These are phyloP conservation scores for Micrasema minimum DNA, from an alignment of 1,140 invertebrate species.

Conservation along the genomic window DNA sequence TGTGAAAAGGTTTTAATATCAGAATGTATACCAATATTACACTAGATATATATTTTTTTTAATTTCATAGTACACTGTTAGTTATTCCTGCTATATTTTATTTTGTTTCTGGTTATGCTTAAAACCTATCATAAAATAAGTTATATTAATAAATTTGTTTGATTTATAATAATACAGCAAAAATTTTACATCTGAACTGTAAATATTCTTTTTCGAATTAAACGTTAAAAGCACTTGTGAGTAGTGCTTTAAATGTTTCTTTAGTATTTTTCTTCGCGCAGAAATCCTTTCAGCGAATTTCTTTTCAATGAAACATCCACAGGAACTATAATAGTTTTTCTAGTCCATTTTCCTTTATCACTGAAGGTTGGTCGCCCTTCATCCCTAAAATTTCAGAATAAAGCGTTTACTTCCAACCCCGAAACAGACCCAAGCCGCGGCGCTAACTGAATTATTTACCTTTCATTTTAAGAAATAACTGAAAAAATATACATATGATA, in stretches of 20 bases:
- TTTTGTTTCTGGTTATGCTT: too few relatives aligned
- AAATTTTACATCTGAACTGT: background rate
- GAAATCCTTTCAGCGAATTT: background rate
- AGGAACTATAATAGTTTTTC: slow-evolving; percentile 1
- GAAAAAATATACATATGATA: background rate
- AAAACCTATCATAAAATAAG: too few relatives aligned
- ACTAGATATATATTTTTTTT: too few relatives aligned
- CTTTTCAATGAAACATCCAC: background rate
- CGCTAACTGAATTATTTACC: background rate
- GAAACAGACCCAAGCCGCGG: background rate
- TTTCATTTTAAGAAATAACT: background rate
- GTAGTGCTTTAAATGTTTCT: background rate
- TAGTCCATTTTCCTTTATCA: slow-evolving; percentile 1
- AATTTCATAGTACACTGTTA: too few relatives aligned
- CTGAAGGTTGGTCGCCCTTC: background rate
- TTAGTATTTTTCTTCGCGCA: background rate
- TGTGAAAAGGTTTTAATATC: too few relatives aligned
- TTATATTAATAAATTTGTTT: too few relatives aligned
- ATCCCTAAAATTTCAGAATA: too few relatives aligned
- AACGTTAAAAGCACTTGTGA: background rate
- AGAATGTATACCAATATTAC: too few relatives aligned
- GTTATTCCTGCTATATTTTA: too few relatives aligned
- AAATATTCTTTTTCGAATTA: background rate
- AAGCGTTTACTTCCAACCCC: too few relatives aligned
- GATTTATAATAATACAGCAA: too few relatives aligned